These are phyloP conservation scores for Apotomis turbidana DNA, from an alignment of 2,888 invertebrate genomes.

Conservation along the genomic window DNA sequence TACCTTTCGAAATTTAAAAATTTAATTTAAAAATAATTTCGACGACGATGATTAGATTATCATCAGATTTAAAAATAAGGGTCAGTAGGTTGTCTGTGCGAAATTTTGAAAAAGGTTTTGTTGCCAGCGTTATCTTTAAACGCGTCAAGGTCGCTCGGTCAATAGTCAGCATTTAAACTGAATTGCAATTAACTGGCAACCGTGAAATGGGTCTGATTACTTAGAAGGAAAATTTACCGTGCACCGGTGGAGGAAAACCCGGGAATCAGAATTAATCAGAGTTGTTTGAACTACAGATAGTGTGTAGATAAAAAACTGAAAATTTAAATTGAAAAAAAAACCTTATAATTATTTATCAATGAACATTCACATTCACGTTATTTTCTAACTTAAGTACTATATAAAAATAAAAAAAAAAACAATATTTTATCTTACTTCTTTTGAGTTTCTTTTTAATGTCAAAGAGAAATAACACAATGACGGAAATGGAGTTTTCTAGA, in stretches of 20 bases:
- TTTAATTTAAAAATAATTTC: not conserved
- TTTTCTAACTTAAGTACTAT: no score
- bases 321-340: no score
- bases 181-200: constrained; percentile 33
- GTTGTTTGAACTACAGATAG: not conserved
- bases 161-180: constrained; percentile 23
- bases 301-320: no score
- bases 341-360: no score
- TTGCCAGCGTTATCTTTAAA: constrained; percentile 26
- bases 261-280: constrained; percentile 11
- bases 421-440: no score
- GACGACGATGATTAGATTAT: constrained; percentile 18
- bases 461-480: no score
- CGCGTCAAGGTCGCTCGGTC: constrained; percentile 28
- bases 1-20: not conserved
- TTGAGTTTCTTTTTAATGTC: no score
- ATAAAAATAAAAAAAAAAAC: no score
- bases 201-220: constrained; percentile 31
- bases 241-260: constrained; percentile 13
- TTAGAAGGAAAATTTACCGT: constrained; percentile 36
- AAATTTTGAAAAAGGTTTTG: constrained; percentile 17
- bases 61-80: constrained; percentile 28
- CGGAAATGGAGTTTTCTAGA: no score
- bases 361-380: no score
- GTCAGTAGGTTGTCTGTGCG: constrained; percentile 39